Evolutionary conservation across 2,113 vertebrate genomes (phyloP), one percentile per base, ranked within the genome.

Genomic region (Mastomys coucha): DNA sequence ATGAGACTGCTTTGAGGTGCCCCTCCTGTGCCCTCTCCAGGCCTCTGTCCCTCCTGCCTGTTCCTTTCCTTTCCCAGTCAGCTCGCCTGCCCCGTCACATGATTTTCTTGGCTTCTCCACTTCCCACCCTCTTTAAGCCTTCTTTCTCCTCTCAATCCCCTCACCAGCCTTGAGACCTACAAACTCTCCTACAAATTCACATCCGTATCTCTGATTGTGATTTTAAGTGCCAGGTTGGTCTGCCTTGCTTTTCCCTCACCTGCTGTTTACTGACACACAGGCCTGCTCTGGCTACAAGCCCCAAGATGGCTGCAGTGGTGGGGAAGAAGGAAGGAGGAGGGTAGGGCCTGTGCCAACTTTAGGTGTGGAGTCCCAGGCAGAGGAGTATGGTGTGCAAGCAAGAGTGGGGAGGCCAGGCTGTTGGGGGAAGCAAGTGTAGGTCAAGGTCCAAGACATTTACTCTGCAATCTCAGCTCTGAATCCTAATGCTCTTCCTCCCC

Each of bases 251-350:
- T 63, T 45, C 17, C 91, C 93, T 97, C 85, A 91, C 89, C 94
- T 93, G 84, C 95, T 97, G 88, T 97, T 97, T 97, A 98, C 97
- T 96, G 96, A 96, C 92, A 96, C 45, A 92, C 87, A 94, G 90
- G 96, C 76, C 88, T 93, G 84, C 92, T 96, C 95, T 56, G 95
- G 96, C 88, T 95, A 96, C 93, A 88, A 3, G 63, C 22, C 56
- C 28, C 14, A 31, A 87, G 89, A 88, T 0, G 22, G 78, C 88
- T 73, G 53, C 70, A 76, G 92, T 1, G 22, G 39, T 49, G 0
- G 56, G 33, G 77, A 69, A n/a, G 31, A 13, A 7, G 24, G 51
- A 33, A 73, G 89, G 60, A 26, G 16, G 84, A 39, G 49, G 81
- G 39, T 7, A 87, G 91, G 93, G 90, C 95, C 93, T 65, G 28